phyloP scores from a whole-genome alignment of 2,797 vertebrate genomes.

The Megalops cyprinoides region DNA sequence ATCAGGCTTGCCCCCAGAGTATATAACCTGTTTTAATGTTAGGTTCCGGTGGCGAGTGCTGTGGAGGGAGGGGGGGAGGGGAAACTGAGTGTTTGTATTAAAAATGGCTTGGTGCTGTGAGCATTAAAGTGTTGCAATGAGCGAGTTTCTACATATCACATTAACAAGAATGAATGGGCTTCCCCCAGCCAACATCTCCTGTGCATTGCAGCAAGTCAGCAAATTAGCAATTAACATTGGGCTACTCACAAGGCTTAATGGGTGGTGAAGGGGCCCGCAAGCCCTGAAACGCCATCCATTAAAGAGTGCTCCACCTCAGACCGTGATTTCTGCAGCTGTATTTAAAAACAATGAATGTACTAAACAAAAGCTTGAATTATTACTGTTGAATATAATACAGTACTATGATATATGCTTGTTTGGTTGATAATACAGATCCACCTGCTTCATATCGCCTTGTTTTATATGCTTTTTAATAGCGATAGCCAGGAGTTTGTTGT shows the following conservation, averaged over 20 bases:
- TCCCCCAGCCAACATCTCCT: slow-evolving; percentile 59
- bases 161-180: slow-evolving; percentile 69
- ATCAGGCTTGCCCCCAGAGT: slow-evolving; percentile 60
- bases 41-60: slow-evolving; percentile 63
- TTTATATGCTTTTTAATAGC: too few species aligned
- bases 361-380: not conserved
- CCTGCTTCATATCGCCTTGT: not conserved
- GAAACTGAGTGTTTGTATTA: slow-evolving; percentile 71
- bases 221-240: slow-evolving; percentile 73
- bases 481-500: too few species aligned
- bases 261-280: slow-evolving; percentile 66
- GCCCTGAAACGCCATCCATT: slow-evolving; percentile 53
- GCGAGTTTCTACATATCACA: slow-evolving; percentile 66
- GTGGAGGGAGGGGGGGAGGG: slow-evolving; percentile 46
- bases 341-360: not conserved
- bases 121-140: slow-evolving; percentile 65
- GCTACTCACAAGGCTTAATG: slow-evolving; percentile 71
- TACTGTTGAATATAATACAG: not conserved
- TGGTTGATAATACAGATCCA: not conserved
- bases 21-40: slow-evolving; percentile 60
- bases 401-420: not conserved
- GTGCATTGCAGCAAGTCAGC: slow-evolving; percentile 61
- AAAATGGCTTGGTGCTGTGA: slow-evolving; percentile 62
- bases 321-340: not conserved
- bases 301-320: slow-evolving; percentile 20